phyloP scores from a whole-genome alignment of 35 echinoderm and acorn worm species.

The Heliocidaris erythrogramma region DNA sequence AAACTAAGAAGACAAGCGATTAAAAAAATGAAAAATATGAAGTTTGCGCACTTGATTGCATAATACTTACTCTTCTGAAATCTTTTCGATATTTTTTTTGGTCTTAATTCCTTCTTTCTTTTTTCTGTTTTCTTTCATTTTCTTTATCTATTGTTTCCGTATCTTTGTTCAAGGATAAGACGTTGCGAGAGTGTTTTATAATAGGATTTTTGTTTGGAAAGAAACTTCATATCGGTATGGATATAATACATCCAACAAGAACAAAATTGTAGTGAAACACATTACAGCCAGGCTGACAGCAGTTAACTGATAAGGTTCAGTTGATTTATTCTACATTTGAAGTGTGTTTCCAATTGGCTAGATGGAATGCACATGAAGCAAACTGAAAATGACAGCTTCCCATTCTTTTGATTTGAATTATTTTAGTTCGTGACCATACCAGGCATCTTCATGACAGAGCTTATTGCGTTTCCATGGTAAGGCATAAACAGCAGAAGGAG shows the following conservation, averaged over 20 bases:
- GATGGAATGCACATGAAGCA: not conserved
- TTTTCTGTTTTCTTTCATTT: too few relatives aligned
- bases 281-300: too few relatives aligned
- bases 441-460: not conserved
- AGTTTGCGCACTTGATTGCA: too few relatives aligned
- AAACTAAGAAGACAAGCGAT: too few relatives aligned
- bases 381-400: not conserved
- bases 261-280: not conserved
- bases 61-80: too few relatives aligned
- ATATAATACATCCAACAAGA: not conserved
- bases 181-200: too few relatives aligned
- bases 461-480: constrained; percentile 6
- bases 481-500: not conserved
- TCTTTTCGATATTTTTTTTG: too few relatives aligned
- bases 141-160: too few relatives aligned
- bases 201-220: too few relatives aligned
- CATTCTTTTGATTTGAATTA: not conserved
- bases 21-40: too few relatives aligned
- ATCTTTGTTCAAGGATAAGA: too few relatives aligned
- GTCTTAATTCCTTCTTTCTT: too few relatives aligned
- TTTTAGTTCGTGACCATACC: constrained; percentile 22
- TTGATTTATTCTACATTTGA: not conserved
- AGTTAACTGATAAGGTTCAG: not conserved
- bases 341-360: not conserved
- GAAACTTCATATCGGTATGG: not conserved